Conservation (phyloP, 2,888 invertebrate genomes). For the Synergus umbraculus region DNA sequence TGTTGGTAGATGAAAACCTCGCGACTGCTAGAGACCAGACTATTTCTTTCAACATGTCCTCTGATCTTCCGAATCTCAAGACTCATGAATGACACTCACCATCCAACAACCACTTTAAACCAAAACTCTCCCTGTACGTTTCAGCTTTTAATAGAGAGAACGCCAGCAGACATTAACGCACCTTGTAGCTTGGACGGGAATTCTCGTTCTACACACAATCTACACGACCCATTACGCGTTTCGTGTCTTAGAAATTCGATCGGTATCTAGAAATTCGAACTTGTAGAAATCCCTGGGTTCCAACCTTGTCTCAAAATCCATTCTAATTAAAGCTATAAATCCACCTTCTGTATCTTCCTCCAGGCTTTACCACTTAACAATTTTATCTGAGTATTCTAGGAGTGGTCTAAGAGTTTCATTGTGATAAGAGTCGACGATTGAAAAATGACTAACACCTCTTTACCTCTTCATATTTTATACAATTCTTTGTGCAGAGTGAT, state of each 20-base stretch:
- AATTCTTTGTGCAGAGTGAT: no score
- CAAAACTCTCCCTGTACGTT: slow-evolving; percentile 20
- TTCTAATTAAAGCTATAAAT: slow-evolving; percentile 23
- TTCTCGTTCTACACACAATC: slow-evolving; percentile 33
- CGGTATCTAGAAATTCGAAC: slow-evolving; percentile 24
- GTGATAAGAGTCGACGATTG: background rate
- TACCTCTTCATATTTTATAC: background rate
- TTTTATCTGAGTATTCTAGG: background rate
- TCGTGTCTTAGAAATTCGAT: slow-evolving; percentile 24
- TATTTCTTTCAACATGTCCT: slow-evolving; percentile 69
- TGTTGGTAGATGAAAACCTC: slow-evolving; percentile 20
- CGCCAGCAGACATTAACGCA: slow-evolving; percentile 29
- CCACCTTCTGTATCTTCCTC: background rate
- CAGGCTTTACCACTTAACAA: background rate
- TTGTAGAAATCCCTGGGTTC: background rate
- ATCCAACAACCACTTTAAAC: slow-evolving; percentile 60
- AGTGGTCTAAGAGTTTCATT: background rate
- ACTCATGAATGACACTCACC: slow-evolving; percentile 60
- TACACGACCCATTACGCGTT: slow-evolving; percentile 34
- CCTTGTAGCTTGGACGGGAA: slow-evolving; percentile 12
- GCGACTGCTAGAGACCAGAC: slow-evolving; percentile 50
- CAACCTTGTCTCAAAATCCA: background rate
- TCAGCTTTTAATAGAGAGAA: slow-evolving; percentile 39
- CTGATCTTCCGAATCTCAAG: slow-evolving; percentile 62
- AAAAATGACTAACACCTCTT: slow-evolving; percentile 9